These are phyloP conservation scores for Masticophis lateralis DNA, from an alignment of 2,797 vertebrate genomes.

Conservation along the genomic window DNA sequence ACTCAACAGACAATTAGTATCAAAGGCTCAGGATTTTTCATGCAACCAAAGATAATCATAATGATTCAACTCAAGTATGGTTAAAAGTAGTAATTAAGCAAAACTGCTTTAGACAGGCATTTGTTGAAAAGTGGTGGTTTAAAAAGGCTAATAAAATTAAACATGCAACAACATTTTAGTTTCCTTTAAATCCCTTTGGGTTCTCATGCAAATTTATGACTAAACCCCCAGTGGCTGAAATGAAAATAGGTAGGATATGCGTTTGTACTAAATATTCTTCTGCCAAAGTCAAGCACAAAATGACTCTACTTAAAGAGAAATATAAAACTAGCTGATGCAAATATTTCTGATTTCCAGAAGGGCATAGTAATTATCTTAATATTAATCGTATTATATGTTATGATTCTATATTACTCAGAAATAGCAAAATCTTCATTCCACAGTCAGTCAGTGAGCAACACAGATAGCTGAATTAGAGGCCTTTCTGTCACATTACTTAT, in stretches of 20 bases:
- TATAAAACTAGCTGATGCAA: constrained; percentile 45
- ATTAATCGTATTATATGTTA: constrained; percentile 46
- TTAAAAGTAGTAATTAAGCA: constrained; percentile 27
- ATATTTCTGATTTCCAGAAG: constrained; percentile 37
- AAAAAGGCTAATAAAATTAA: constrained; percentile 29
- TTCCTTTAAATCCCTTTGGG: background rate
- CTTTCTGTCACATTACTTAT: background rate
- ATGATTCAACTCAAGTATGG: constrained; percentile 44
- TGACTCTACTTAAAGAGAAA: constrained; percentile 33
- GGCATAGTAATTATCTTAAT: constrained; percentile 30
- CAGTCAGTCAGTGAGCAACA: constrained; percentile 27
- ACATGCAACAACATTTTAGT: fast-evolving
- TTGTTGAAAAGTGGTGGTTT: constrained; percentile 27
- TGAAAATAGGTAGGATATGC: background rate
- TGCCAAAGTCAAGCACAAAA: constrained; percentile 41
- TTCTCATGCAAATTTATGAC: constrained; percentile 2
- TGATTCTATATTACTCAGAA: constrained; percentile 46
- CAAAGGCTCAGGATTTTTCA: background rate
- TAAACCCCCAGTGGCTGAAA: background rate
- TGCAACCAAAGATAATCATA: constrained; percentile 34
- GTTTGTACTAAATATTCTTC: constrained; percentile 1
- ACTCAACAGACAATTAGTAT: background rate
- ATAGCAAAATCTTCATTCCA: background rate
- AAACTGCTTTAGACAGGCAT: background rate
- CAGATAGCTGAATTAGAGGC: background rate